phyloP scores from a whole-genome alignment of 1,140 invertebrate genomes.

The Rhizoglyphus robini region DNA sequence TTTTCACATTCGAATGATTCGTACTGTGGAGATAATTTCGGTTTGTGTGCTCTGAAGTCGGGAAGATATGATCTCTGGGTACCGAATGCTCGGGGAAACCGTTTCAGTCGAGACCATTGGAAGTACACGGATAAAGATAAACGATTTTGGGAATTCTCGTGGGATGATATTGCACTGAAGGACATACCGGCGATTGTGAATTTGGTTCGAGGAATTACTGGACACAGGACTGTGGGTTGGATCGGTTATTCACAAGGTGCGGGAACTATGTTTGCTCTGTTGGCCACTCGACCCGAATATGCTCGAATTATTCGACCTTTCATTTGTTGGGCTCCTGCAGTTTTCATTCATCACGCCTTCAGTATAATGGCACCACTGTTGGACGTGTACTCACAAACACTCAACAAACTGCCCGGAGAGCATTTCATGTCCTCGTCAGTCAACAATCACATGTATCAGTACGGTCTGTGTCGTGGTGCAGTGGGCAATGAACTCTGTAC shows the following conservation, averaged over 20 bases:
- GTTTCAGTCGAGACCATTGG: conserved; percentile 29
- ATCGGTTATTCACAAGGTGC: conserved; percentile 53
- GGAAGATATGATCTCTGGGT: conserved; percentile 28
- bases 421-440: neutral
- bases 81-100: neutral
- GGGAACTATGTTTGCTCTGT: conserved; percentile 47
- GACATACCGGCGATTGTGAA: conserved; percentile 41
- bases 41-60: neutral
- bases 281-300: conserved; percentile 47
- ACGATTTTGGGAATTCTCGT: conserved; percentile 36
- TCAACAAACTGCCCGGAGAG: neutral
- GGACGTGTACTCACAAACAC: neutral
- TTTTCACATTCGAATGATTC: neutral
- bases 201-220: conserved; percentile 38
- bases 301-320: conserved; percentile 40
- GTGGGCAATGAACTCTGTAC: neutral
- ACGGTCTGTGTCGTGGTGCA: neutral
- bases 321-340: conserved; percentile 57
- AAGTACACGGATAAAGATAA: neutral
- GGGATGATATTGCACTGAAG: conserved; percentile 31
- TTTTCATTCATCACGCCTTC: conserved; percentile 50
- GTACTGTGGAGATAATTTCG: neutral
- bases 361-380: no score
- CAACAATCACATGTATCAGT: neutral
- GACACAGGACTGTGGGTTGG: conserved; percentile 44